These are phyloP conservation scores for Acleris laterana DNA, from an alignment of 2,888 invertebrate genomes.

Conservation along the genomic window DNA sequence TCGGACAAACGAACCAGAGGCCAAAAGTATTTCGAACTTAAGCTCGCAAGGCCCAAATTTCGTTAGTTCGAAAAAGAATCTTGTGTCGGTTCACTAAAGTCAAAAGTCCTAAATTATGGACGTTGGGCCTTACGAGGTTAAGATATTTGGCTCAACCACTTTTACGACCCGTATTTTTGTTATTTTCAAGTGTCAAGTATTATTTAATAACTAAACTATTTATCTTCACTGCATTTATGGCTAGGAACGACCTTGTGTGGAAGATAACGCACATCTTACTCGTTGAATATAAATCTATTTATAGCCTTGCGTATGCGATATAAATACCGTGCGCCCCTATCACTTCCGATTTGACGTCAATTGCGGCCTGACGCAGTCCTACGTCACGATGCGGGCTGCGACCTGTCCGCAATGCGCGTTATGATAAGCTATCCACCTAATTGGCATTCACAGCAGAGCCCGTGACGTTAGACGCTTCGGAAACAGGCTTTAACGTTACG, in stretches of 20 bases:
- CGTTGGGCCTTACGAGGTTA: no score
- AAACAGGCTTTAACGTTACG: slow-evolving; percentile 21
- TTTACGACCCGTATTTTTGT: no score
- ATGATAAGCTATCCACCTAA: slow-evolving; percentile 19
- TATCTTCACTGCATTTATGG: background rate
- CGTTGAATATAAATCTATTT: no score
- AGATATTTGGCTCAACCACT: no score
- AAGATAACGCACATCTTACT: no score
- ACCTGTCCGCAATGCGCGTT: slow-evolving; percentile 31
- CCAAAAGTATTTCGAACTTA: no score
- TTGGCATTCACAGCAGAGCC: slow-evolving; percentile 27
- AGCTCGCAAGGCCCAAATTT: no score
- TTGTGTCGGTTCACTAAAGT: no score
- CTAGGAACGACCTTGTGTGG: no score
- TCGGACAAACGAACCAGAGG: no score
- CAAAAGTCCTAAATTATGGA: no score
- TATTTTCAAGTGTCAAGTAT: background rate
- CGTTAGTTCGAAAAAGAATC: no score
- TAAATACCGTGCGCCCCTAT: background rate
- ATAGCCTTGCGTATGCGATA: background rate
- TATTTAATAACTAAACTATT: background rate
- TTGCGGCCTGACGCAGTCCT: slow-evolving; percentile 17
- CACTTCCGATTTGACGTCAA: slow-evolving; percentile 5
- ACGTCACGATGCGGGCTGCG: slow-evolving; percentile 42
- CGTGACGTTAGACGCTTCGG: slow-evolving; percentile 31